Base-by-base conservation (phyloP, 2,113 vertebrate genomes). In the Nansenia antarctica region DNA sequence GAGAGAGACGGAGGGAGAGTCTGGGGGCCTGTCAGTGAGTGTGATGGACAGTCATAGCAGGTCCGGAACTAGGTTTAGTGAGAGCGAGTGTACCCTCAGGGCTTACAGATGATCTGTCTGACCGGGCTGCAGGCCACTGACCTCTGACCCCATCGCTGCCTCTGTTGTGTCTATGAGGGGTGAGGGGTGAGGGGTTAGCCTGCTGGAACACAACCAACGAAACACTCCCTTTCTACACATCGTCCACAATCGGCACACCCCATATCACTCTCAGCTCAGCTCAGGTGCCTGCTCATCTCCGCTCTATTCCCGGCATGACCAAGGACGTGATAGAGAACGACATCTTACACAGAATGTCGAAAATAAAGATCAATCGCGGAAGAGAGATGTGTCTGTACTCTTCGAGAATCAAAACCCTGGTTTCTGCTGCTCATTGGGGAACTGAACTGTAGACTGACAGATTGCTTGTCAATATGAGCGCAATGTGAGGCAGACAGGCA, bases 81-180 rank as follows among this genome's bases (percentile, higher is more conserved):
- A 79, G 59, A 60, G 71, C 15, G 29, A 15, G 39, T 27, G 27
- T 55, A 63, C 61, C 31, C 34, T 30, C 39, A 42, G 58, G 72
- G 65, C 67, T 60, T 74, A 80, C 52, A 31, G 75, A 84, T 80
- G 72, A 83, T 76, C 53, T 26, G 42, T 69, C 58, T 42, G 39
- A 26, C 11, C 45, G 6, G 18, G 42, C 31, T 62, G 60, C 37
- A 62, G 45, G 39, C 27, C 29, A 53, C 42, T 62, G 54, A 75
- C 59, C 62, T 80, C 61, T 66, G 65, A 69, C 45, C 69, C 61
- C 63, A 24, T 18, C 27, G 34, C 45, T 45, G 39, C 31, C 64
- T 52, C 52, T 49, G 45, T 42, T 42, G 18, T 18, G 39, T 49
- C n/a, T 49, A n/a, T 49, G n/a, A n/a, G n/a, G n/a, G n/a, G 37